Base-by-base conservation (phyloP, 2,888 invertebrate genomes). In the Crematogaster levior region DNA sequence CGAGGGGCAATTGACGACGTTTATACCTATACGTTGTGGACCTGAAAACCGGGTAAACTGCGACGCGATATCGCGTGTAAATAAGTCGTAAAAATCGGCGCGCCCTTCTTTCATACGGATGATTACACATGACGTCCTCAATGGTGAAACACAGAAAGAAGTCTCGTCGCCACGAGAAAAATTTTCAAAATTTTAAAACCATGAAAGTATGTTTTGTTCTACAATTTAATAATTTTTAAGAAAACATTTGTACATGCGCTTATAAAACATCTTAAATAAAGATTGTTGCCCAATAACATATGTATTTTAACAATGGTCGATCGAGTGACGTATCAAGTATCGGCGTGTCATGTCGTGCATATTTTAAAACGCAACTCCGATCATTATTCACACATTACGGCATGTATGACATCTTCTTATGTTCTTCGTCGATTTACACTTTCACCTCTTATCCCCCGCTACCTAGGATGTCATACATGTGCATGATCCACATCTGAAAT, bases 1-100 rank as follows among this genome's bases (percentile, higher is more conserved):
- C 82, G 86, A 80, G 81, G 82, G 83, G 86, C 91, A 89, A 92
- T 93, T 88, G 91, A 88, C 91, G 90, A 92, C 91, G 90, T 92
- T 92, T 92, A 90, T 91, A 88, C 85, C 70, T 84, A 85, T 81
- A 81, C 60, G 72, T 81, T 58, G n/a, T 56, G 81, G 80, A 81
- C 79, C 82, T 72, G 83, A 66, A 86, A 83, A 85, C 68, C 79
- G 56, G 73, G 84, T 75, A 83, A 84, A 85, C 88, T 84, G 85
- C 82, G 88, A 81, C 88, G 84, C 83, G 85, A 86, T 87, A 91
- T 93, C 89, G 92, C 93, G 91, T 93, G 92, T 91, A 92, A 92
- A 92, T 91, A 91, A 92, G 86, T 87, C 88, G 90, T 86, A 86
- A 90, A 88, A 89, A 84, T 83, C 82, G 79, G 66, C 84, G 73